phyloP scores from a whole-genome alignment of 2,888 invertebrate genomes.

The Monochamus alternatus region DNA sequence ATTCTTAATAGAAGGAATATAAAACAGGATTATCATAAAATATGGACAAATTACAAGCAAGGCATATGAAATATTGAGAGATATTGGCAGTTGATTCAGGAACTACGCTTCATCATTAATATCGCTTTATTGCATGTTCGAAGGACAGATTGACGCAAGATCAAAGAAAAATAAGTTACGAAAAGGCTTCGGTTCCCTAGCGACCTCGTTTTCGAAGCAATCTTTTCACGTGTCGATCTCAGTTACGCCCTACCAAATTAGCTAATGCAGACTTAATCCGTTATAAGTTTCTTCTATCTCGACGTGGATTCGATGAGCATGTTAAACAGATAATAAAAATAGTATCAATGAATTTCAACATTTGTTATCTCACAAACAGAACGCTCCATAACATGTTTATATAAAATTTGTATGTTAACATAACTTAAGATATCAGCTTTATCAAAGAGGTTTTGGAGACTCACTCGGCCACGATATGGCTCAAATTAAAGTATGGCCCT shows the following conservation, averaged over 20 bases:
- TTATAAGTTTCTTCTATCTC: slow-evolving; percentile 31
- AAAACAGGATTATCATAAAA: too few relatives aligned
- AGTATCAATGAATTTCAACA: too few relatives aligned
- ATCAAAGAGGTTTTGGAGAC: too few relatives aligned
- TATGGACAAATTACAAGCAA: too few relatives aligned
- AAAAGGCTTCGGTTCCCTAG: slow-evolving; percentile 27
- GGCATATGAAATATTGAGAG: not conserved
- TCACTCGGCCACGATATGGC: too few relatives aligned
- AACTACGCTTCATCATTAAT: slow-evolving; percentile 45
- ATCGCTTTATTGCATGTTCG: slow-evolving; percentile 46
- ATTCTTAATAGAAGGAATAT: too few relatives aligned
- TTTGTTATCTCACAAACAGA: too few relatives aligned
- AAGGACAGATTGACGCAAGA: slow-evolving; percentile 46
- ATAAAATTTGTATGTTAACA: too few relatives aligned
- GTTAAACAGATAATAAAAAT: slow-evolving; percentile 2
- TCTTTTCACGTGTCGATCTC: slow-evolving; percentile 39
- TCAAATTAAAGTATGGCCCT: too few relatives aligned
- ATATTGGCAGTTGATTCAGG: slow-evolving; percentile 28
- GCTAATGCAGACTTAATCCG: slow-evolving; percentile 39
- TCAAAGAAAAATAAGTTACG: slow-evolving; percentile 43
- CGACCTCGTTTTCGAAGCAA: slow-evolving; percentile 17
- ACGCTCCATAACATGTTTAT: too few relatives aligned
- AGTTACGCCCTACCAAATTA: slow-evolving; percentile 37
- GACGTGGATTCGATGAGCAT: slow-evolving; percentile 30
- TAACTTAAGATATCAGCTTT: too few relatives aligned